Base-by-base conservation (phyloP, 2,113 vertebrate species). In the Formicarius rufipectus region DNA sequence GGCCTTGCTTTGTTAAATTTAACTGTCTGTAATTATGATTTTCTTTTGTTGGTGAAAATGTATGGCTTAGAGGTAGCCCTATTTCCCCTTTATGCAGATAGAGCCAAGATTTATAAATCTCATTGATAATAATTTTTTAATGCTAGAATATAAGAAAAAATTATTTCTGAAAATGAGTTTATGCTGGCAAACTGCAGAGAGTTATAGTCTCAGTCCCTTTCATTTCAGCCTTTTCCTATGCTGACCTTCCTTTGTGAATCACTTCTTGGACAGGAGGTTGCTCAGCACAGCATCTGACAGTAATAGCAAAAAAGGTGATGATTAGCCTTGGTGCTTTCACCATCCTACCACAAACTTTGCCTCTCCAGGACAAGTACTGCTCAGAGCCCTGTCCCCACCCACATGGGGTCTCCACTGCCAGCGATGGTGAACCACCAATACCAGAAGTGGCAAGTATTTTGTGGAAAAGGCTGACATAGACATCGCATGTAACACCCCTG, bases 391-490 rank as follows among this genome's bases (percentile, higher is more conserved):
- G 21, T 17, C 35, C 16, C 10, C 6, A 6, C 15, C 28, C 37
- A 47, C 3, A 2, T 24, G 6, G 9, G 23, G 22, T 45, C 22
- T 69, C 40, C 1, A 6, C 18, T 30, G 19, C 47, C 52, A 42
- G 69, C 0, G 0, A 31, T 20, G 53, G 8, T 40, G 28, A 82
- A 40, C n/a, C 21, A 53, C 12, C 49, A 6, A 10, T 1, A 4
- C 33, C 22, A 37, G 47, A 59, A 86, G 14, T 3, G 11, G 44
- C n/a, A 69, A 55, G 23, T 44, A 22, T 62, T 72, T 68, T 6
- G 24, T 40, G 40, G 13, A 47, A 69, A 87, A 74, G 56, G 28
- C 20, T 37, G 40, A 52, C 12, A 7, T 12, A 60, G 31, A 53
- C 37, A 53, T 19, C 18, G 56, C 18, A 11, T 8, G 3, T 14